These are phyloP conservation scores for Dynastes maya DNA, from an alignment of 2,888 invertebrate species.

Conservation along the genomic window DNA sequence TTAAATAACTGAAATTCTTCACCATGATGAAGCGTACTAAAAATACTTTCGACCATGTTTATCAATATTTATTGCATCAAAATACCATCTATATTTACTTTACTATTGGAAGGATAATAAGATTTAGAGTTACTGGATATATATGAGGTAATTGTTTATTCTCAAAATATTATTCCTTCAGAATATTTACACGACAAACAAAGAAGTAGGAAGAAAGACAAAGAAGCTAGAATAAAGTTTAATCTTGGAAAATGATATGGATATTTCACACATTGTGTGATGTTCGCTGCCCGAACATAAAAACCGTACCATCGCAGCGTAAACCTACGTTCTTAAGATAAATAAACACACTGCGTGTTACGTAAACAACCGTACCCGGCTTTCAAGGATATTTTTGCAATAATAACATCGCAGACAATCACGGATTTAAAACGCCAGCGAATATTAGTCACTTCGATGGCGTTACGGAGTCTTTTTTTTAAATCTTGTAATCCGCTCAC, in stretches of 20 bases:
- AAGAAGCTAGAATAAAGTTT: not conserved
- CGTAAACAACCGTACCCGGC: constrained; percentile 23
- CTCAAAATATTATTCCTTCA: constrained; percentile 26
- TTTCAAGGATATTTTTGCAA: constrained; percentile 41
- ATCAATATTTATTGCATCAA: constrained; percentile 12
- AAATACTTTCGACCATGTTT: constrained; percentile 5
- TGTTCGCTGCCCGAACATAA: constrained; percentile 10
- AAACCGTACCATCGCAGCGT: constrained; percentile 11
- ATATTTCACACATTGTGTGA: constrained; percentile 44
- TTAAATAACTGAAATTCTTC: too few species aligned
- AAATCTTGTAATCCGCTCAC: not conserved
- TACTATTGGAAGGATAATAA: not conserved
- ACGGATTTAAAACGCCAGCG: not conserved
- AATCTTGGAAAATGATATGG: constrained; percentile 41
- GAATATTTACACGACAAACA: constrained; percentile 26
- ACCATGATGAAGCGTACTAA: not conserved
- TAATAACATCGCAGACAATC: not conserved
- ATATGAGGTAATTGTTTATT: constrained; percentile 22
- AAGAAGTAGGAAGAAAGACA: not conserved
- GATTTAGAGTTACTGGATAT: not conserved
- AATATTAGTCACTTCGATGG: constrained; percentile 40
- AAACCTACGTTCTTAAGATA: constrained; percentile 29
- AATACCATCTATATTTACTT: not conserved
- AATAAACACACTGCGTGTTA: constrained; percentile 33
- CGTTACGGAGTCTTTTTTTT: not conserved